These are phyloP conservation scores for Rhinichthys klamathensis DNA, from an alignment of 2,113 vertebrate species.

Conservation along the genomic window DNA sequence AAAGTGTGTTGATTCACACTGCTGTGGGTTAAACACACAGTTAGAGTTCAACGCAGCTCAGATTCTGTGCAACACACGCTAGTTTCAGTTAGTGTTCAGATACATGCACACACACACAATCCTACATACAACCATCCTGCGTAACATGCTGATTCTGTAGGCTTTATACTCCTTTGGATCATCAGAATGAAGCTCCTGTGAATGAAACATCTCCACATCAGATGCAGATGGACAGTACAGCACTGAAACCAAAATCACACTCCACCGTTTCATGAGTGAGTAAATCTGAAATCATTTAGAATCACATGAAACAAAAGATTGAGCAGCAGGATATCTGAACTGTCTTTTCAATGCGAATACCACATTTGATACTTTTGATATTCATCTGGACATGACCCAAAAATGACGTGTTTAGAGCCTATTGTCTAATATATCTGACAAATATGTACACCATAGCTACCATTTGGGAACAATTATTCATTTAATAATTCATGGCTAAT, in stretches of 20 bases:
- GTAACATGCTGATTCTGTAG: constrained; percentile 93
- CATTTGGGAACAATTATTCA: too few species aligned
- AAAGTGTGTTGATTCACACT: constrained; percentile 63
- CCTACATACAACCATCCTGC: constrained; percentile 98
- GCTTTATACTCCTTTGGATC: constrained; percentile 91
- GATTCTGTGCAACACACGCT: constrained; percentile 48
- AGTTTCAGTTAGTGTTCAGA: constrained; percentile 76
- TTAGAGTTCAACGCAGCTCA: constrained; percentile 57
- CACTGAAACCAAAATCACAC: constrained; percentile 2
- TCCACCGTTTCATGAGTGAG: background rate
- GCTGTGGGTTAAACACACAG: constrained; percentile 72
- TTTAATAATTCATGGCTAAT: too few species aligned
- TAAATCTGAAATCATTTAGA: constrained; percentile 3
- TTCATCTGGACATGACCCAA: too few species aligned
- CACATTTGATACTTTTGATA: background rate
- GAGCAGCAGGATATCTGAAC: background rate
- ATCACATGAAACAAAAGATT: background rate
- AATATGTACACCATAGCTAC: too few species aligned
- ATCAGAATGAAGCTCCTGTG: constrained; percentile 90
- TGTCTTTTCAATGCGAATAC: background rate
- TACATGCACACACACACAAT: constrained; percentile 55
- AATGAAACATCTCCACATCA: constrained; percentile 72
- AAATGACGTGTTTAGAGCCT: too few species aligned
- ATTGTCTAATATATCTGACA: too few species aligned
- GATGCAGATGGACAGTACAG: background rate